Percentiles rank a stretch among this genome's conserved stretches.
phyloP scores from a whole-genome alignment of 2,113 vertebrate species.

The Pseudolaguvia tuberculata region DNA sequence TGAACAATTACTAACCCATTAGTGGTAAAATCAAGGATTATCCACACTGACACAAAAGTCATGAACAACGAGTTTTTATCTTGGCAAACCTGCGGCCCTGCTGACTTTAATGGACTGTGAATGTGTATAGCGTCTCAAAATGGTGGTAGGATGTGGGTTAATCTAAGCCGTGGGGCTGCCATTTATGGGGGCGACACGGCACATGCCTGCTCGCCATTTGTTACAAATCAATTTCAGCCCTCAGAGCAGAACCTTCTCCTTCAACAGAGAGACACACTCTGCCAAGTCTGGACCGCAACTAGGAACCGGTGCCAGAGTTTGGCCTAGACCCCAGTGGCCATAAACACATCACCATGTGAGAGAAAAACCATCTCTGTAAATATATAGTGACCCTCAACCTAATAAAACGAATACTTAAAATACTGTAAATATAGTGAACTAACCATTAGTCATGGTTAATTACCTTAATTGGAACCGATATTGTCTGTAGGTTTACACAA shows the following conservation, averaged over 20 bases:
- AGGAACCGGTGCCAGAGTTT: not conserved
- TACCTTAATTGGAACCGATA: too few species aligned
- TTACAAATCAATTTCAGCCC: slow-evolving; percentile 45
- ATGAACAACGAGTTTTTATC: slow-evolving; percentile 24
- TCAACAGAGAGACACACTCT: slow-evolving; percentile 16
- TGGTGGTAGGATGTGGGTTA: slow-evolving; percentile 41
- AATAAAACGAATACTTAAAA: not conserved
- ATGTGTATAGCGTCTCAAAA: slow-evolving; percentile 43
- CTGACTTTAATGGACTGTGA: slow-evolving; percentile 49
- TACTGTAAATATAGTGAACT: not conserved
- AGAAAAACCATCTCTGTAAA: not conserved
- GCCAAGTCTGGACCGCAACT: slow-evolving; percentile 1
- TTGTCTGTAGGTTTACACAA: too few species aligned
- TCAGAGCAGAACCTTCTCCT: slow-evolving; percentile 34
- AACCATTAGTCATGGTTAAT: too few species aligned
- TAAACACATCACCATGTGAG: slow-evolving; percentile 11
- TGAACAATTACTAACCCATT: not conserved
- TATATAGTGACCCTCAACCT: not conserved
- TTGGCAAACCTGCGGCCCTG: slow-evolving; percentile 18
- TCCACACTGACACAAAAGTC: not conserved
- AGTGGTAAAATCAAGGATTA: too few species aligned
- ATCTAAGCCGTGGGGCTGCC: slow-evolving; percentile 41
- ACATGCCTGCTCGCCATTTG: slow-evolving; percentile 34
- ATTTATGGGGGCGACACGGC: slow-evolving; percentile 33
- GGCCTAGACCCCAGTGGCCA: not conserved